phyloP scores from a whole-genome alignment of 2,797 vertebrate species.

The Platyrinchus mystaceus region DNA sequence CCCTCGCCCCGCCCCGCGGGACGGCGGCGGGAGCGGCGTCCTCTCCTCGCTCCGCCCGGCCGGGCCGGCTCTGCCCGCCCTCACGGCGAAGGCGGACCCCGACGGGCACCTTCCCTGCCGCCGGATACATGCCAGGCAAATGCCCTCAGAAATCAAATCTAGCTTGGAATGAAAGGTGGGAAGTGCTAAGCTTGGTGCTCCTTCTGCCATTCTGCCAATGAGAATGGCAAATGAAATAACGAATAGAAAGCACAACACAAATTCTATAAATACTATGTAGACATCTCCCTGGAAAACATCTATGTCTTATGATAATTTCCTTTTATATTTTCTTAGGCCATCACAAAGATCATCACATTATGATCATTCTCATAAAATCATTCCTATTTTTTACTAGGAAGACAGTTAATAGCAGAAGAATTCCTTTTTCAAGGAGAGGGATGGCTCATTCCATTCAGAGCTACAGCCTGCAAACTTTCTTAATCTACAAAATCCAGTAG shows the following conservation, averaged over 20 bases:
- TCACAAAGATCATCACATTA: background rate
- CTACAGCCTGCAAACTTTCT: background rate
- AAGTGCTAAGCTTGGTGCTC: background rate
- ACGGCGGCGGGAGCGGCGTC: accelerated
- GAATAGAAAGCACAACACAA: background rate
- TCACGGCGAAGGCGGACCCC: background rate
- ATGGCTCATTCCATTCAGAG: background rate
- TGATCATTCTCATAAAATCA: background rate
- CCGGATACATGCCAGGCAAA: background rate
- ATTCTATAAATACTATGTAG: background rate
- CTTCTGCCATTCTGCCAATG: background rate
- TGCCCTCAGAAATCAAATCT: background rate
- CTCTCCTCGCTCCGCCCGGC: accelerated
- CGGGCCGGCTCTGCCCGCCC: no score
- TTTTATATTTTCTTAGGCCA: background rate
- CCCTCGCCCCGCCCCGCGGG: background rate
- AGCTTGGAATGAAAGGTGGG: background rate
- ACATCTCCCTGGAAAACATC: background rate
- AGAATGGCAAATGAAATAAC: background rate
- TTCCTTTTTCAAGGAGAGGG: background rate
- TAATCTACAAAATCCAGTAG: background rate
- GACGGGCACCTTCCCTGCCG: accelerated
- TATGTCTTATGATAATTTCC: background rate
- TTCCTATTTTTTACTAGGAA: background rate
- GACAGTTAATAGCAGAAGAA: background rate